Base-by-base conservation (phyloP, 1,140 invertebrate genomes). In the Anthonomus grandis region DNA sequence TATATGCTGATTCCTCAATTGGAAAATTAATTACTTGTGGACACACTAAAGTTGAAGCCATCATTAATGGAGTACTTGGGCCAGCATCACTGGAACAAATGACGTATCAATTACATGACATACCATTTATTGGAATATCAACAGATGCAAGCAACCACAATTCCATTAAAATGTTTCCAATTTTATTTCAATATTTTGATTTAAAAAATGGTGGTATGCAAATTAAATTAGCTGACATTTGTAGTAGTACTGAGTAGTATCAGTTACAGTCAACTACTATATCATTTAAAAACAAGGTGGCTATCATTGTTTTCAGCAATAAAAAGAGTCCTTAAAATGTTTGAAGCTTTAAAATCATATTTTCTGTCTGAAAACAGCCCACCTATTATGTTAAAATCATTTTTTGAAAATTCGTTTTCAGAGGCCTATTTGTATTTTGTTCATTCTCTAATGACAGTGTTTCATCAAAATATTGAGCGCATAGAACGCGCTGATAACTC, bases 281-380 rank as follows among this genome's bases (percentile, higher is more conserved):
- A 52, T 24, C 56, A 62, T 54, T 62, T 56, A 2, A 62, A 60
- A 46, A 62, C 59, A 17, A 17, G 59, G 22, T 62, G 59, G 59
- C 42, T 59, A 10, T 25, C 6, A 15, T 42, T 62, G 4, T 60
- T 53, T 46, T 56, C 56, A 25, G 59, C 48, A 21, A 46, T 62
- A 8, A 27, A 62, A 38, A 22, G 59, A 46, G 10, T 62, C 27
- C 31, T 62, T 10, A 52, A 47, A 13, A 34, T 62, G 17, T 62
- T 37, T 22, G 12, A 18, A 21, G 37, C 55, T 22, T 19, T 62
- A 24, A 24, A 45, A 17, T 10, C 38, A 19, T 62, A 60, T 38
- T 62, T 62, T 46, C 9, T n/a, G 23, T 31, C 17, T 19, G 13
- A 27, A 19, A 31, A 44, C 36, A 53, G 44, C 13, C 31, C 47